Evolutionary conservation across 2,888 invertebrate genomes (phyloP).

Genomic region (Drosophila tripunctata): DNA sequence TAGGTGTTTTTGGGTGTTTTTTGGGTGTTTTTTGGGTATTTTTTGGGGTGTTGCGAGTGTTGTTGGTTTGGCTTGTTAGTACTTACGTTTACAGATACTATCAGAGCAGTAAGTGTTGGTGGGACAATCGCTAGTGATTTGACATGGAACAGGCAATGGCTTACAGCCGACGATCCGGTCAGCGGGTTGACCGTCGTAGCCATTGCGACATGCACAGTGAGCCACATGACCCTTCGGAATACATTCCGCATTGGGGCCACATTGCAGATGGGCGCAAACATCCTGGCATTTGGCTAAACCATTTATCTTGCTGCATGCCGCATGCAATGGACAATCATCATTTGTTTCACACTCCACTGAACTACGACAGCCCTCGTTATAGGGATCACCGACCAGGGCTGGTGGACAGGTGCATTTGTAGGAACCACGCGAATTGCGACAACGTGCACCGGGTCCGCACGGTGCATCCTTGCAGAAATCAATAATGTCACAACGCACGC

Average conservation of each 20-base stretch:
- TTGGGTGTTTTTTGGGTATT: too few species aligned
- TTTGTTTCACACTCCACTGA: constrained; percentile 92
- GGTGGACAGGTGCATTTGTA: constrained; percentile 92
- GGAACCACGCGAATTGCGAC: constrained; percentile 91
- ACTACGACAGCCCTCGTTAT: constrained; percentile 91
- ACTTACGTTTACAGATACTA: constrained; percentile 91
- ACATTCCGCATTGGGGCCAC: constrained; percentile 94
- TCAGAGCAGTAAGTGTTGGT: constrained; percentile 92
- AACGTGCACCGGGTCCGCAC: constrained; percentile 92
- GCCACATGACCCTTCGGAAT: constrained; percentile 90
- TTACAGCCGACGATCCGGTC: constrained; percentile 89
- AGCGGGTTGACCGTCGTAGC: constrained; percentile 91
- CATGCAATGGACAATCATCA: constrained; percentile 91
- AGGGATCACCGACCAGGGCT: constrained; percentile 93
- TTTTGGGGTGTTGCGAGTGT: constrained; percentile 21
- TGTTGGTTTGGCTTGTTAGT: constrained; percentile 52
- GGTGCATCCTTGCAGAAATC: constrained; percentile 92
- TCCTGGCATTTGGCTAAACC: constrained; percentile 92
- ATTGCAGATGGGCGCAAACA: constrained; percentile 91
- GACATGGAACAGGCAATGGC: constrained; percentile 90
- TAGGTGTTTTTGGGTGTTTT: too few species aligned
- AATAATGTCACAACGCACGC: constrained; percentile 88
- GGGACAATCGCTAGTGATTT: constrained; percentile 89
- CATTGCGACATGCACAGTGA: constrained; percentile 91
- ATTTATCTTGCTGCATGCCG: constrained; percentile 90